Percentiles rank a stretch among this genome's conserved stretches.
Evolutionary conservation across 2,113 vertebrate genomes (phyloP).

Genomic region (Sminthopsis crassicaudata): DNA sequence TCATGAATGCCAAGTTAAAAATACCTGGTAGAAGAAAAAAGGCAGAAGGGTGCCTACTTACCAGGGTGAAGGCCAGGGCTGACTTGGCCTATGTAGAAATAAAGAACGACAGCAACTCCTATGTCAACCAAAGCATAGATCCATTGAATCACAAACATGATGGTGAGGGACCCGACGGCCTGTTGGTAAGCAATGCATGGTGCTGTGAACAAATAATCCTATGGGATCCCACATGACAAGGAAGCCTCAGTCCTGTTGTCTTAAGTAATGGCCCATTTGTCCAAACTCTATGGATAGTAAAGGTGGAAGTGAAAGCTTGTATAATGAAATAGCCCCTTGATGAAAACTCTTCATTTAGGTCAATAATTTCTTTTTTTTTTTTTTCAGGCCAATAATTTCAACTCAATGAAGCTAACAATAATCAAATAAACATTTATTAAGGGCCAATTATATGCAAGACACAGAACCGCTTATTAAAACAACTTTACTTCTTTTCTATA

Average conservation of each 20-base stretch:
- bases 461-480: background rate
- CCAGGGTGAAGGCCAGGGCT: slow-evolving; percentile 94
- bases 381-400: slow-evolving; percentile 7
- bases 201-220: slow-evolving; percentile 9
- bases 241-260: background rate
- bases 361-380: slow-evolving; percentile 7
- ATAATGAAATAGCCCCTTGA: slow-evolving; percentile 7
- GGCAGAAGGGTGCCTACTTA: slow-evolving; percentile 74
- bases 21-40: background rate
- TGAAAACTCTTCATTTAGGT: background rate
- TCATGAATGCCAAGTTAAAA: background rate
- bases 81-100: slow-evolving; percentile 94
- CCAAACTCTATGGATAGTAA: background rate
- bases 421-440: background rate
- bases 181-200: slow-evolving; percentile 75
- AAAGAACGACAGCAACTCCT: slow-evolving; percentile 88
- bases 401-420: background rate
- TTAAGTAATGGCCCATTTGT: background rate
- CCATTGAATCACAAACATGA: slow-evolving; percentile 98
- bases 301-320: background rate
- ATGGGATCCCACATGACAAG: background rate
- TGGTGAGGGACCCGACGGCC: slow-evolving; percentile 89
- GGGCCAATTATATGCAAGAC: background rate
- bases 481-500: background rate
- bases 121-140: slow-evolving; percentile 93